Percentiles rank a stretch among this genome's conserved stretches.
phyloP scores from a whole-genome alignment of 1,140 invertebrate genomes.

The Listronotus oregonensis region DNA sequence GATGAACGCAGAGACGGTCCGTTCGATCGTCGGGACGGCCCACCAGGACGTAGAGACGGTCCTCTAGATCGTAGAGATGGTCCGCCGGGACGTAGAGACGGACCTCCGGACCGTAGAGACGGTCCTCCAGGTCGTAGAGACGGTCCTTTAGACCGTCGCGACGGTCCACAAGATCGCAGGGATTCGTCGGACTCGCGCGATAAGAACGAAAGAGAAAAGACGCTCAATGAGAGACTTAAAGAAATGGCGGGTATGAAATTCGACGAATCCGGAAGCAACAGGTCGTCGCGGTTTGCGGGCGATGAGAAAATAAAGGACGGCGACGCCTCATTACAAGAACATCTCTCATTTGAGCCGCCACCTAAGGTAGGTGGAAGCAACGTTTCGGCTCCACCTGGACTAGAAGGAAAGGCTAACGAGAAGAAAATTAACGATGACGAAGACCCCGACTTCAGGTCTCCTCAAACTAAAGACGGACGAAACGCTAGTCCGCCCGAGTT shows the following conservation, averaged over 20 bases:
- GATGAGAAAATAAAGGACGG: background rate
- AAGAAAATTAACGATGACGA: background rate
- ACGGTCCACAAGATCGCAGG: conserved; percentile 4
- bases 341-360: background rate
- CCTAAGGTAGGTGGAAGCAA: background rate
- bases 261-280: background rate
- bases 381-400: background rate
- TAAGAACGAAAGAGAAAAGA: conserved; percentile 48
- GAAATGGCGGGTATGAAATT: conserved; percentile 49
- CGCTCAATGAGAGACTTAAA: conserved; percentile 49
- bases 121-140: conserved; percentile 14
- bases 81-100: conserved; percentile 8
- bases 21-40: conserved; percentile 32
- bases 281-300: too few relatives aligned
- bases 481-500: conserved; percentile 11
- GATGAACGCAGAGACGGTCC: conserved; percentile 49
- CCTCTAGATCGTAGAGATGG: conserved; percentile 16
- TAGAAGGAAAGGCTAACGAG: background rate
- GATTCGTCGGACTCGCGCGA: conserved; percentile 31
- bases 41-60: conserved; percentile 33
- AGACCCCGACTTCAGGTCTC: background rate
- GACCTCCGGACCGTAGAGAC: conserved; percentile 13
- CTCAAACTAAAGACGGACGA: conserved; percentile 3
- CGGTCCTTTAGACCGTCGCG: background rate
- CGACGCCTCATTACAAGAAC: background rate